These are phyloP conservation scores for Clavelina lepadiformis DNA, from an alignment of 23 tunicate genomes.

Conservation along the genomic window DNA sequence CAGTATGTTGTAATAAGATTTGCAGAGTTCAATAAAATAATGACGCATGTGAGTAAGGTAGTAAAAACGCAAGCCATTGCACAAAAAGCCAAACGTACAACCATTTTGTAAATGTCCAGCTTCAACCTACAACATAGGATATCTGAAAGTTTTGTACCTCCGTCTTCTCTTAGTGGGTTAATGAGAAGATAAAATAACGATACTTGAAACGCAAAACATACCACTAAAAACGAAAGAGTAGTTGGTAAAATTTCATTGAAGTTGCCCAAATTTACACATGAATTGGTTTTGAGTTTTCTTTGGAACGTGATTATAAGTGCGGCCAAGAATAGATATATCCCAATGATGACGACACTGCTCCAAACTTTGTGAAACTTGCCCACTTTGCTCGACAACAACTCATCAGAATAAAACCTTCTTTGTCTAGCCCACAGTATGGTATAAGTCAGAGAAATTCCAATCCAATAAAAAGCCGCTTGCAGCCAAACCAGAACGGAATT, in stretches of 20 bases:
- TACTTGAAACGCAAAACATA: slow-evolving; percentile 15
- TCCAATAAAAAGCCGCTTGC: slow-evolving; percentile 5
- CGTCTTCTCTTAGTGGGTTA: slow-evolving; percentile 5
- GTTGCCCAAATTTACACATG: background rate
- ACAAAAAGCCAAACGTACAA: slow-evolving; percentile 12
- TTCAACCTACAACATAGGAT: background rate
- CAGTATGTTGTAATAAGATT: slow-evolving; percentile 11
- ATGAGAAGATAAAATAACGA: slow-evolving; percentile 7
- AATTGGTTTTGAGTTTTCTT: background rate
- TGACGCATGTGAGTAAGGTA: slow-evolving; percentile 10
- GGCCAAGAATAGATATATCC: slow-evolving; percentile 6
- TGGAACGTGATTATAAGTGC: slow-evolving; percentile 6
- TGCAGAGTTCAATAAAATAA: slow-evolving; percentile 2
- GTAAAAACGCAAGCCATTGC: slow-evolving; percentile 19
- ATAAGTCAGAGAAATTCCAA: slow-evolving; percentile 12
- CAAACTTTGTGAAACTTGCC: background rate
- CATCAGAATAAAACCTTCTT: slow-evolving; percentile 13
- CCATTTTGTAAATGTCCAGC: slow-evolving; percentile 2
- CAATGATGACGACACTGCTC: slow-evolving; percentile 7
- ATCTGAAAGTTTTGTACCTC: background rate
- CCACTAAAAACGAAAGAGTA: background rate
- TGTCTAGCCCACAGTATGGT: slow-evolving; percentile 19
- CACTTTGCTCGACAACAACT: slow-evolving; percentile 10
- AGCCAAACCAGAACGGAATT: too few species aligned
- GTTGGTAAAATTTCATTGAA: slow-evolving; percentile 1